Percentiles rank a stretch among this genome's conserved stretches.
Conservation (phyloP, 2,888 invertebrate genomes). For the Nomada fabriciana region DNA sequence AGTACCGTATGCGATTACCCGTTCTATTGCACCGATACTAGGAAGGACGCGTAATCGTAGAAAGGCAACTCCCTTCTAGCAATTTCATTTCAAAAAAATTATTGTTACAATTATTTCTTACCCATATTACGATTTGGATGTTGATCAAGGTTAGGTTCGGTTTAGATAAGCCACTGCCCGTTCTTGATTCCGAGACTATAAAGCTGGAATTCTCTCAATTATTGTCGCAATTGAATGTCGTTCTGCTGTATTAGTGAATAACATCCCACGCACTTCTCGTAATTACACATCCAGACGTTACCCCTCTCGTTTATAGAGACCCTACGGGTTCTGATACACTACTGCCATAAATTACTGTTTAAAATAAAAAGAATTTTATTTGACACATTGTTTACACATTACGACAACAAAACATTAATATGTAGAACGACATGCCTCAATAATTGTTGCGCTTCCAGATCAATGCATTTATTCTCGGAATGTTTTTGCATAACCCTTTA, state of each 20-base stretch:
- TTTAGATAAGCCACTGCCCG: slow-evolving; percentile 38
- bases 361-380: neutral
- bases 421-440: neutral
- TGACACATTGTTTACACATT: neutral
- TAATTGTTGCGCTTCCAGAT: neutral
- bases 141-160: slow-evolving; percentile 60
- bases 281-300: slow-evolving; percentile 62
- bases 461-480: neutral
- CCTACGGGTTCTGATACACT: neutral
- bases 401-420: neutral
- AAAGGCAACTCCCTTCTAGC: neutral
- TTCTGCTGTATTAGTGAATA: slow-evolving; percentile 60
- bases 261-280: slow-evolving; percentile 67
- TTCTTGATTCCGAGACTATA: slow-evolving; percentile 56
- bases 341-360: neutral
- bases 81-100: neutral
- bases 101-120: slow-evolving; percentile 52
- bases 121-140: slow-evolving; percentile 64
- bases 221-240: slow-evolving; percentile 63
- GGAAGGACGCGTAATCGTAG: slow-evolving; percentile 6
- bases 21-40: slow-evolving; percentile 15
- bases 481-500: slow-evolving; percentile 43
- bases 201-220: slow-evolving; percentile 63
- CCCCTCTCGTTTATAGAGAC: slow-evolving; percentile 47
- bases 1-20: slow-evolving; percentile 6